Conservation (phyloP, 2,113 vertebrate species). For the Ptilonorhynchus violaceus region DNA sequence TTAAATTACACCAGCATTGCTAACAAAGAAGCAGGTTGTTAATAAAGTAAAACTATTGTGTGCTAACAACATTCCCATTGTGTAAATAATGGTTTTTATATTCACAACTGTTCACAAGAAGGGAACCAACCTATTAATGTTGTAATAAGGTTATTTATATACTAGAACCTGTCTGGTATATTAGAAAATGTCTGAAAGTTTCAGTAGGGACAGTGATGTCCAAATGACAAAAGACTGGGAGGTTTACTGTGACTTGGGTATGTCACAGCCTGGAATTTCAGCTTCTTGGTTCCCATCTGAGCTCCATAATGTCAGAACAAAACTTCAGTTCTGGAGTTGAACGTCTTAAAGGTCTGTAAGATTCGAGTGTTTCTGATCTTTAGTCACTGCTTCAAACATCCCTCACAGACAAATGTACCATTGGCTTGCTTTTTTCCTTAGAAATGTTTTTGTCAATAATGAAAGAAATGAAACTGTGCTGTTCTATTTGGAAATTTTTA, state of each 20-base stretch:
- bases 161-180: neutral
- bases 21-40: conserved; percentile 18
- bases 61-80: neutral
- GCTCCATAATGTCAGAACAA: neutral
- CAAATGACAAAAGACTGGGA: neutral
- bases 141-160: neutral
- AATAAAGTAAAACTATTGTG: conserved; percentile 31
- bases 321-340: neutral
- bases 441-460: neutral
- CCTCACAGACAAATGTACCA: neutral
- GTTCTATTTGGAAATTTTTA: neutral
- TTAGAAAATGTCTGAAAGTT: neutral
- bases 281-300: neutral
- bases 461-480: neutral
- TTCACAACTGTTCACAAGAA: neutral
- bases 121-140: neutral
- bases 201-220: neutral
- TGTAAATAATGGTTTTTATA: conserved; percentile 29
- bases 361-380: neutral
- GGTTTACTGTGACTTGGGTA: neutral
- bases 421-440: neutral
- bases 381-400: neutral
- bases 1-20: conserved; percentile 57
- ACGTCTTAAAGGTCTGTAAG: neutral
- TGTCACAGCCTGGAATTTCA: neutral